phyloP scores from a whole-genome alignment of 2,797 vertebrate genomes.

The Malacoraja senta region DNA sequence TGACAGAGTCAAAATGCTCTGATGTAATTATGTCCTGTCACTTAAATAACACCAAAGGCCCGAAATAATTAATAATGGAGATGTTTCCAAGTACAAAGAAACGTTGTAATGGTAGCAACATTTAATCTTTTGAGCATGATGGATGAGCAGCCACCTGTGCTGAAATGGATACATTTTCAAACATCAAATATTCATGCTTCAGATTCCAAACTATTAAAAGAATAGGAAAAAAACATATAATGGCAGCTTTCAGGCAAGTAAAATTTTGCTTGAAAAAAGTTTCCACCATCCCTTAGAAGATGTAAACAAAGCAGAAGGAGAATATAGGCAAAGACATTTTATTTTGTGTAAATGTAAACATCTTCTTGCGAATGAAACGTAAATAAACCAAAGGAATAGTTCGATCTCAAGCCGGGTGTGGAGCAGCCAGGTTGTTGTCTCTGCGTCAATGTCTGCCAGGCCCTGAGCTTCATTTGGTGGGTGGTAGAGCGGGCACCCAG shows the following conservation, averaged over 20 bases:
- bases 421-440: too few species aligned
- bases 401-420: too few species aligned
- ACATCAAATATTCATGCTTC: neutral
- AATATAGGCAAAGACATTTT: neutral
- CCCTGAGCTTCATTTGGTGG: too few species aligned
- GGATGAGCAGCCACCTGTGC: neutral
- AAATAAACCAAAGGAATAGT: too few species aligned
- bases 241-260: neutral
- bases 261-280: neutral
- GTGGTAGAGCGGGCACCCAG: too few species aligned
- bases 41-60: neutral
- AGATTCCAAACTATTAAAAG: neutral
- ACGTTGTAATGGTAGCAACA: neutral
- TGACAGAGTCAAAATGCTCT: neutral
- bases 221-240: neutral
- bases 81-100: neutral
- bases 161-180: neutral
- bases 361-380: too few species aligned
- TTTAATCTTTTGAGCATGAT: neutral
- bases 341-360: too few species aligned
- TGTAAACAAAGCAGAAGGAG: neutral
- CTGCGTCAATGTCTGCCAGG: too few species aligned
- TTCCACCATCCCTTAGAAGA: neutral
- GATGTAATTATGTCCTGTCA: neutral
- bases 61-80: neutral